A percentile compares a stretch with the other conserved stretches of the same genome.
Conservation (phyloP, 1,140 invertebrate species). For the Brachionus sp. region DNA sequence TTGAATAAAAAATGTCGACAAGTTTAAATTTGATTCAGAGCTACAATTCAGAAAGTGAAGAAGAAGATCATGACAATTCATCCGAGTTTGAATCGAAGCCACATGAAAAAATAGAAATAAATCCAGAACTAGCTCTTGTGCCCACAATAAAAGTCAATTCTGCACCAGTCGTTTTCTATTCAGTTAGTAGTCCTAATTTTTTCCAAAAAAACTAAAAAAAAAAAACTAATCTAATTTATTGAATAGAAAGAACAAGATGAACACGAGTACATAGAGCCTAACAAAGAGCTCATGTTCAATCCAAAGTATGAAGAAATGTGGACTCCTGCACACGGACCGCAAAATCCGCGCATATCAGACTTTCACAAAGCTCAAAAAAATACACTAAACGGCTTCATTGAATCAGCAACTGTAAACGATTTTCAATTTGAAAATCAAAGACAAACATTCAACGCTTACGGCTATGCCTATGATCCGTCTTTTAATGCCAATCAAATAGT, state of each 20-base stretch:
- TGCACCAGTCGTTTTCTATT: slow-evolving; percentile 22
- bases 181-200: background rate
- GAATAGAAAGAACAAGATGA: slow-evolving; percentile 23
- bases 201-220: background rate
- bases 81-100: background rate
- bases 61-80: background rate
- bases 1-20: background rate
- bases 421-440: slow-evolving; percentile 98
- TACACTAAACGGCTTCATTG: slow-evolving; percentile 89
- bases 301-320: slow-evolving; percentile 92
- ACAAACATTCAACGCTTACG: slow-evolving; percentile 84
- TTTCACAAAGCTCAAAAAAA: slow-evolving; percentile 78
- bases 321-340: slow-evolving; percentile 79
- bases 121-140: background rate
- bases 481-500: slow-evolving; percentile 38
- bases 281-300: slow-evolving; percentile 75
- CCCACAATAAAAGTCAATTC: slow-evolving; percentile 8
- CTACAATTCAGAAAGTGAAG: slow-evolving; percentile 10
- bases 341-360: slow-evolving; percentile 69
- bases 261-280: background rate
- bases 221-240: background rate
- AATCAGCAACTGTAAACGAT: slow-evolving; percentile 87
- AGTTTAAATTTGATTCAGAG: background rate
- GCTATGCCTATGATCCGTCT: slow-evolving; percentile 57
- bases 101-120: background rate